A percentile compares a stretch with the other conserved stretches of the same genome.
Conservation (phyloP, 1,140 invertebrate genomes). For the Neuroterus valhalla region DNA sequence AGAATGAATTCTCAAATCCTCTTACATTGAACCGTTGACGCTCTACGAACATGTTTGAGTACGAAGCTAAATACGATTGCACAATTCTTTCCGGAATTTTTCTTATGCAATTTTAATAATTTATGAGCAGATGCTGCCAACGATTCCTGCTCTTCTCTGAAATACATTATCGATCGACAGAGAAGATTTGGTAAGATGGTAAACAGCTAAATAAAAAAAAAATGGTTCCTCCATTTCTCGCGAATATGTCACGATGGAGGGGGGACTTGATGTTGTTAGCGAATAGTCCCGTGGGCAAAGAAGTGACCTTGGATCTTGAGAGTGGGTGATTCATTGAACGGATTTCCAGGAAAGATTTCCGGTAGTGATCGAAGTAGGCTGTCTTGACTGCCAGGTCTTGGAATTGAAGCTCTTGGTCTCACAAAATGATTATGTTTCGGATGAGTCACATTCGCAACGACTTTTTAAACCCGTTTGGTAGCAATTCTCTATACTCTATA, state of each 20-base stretch:
- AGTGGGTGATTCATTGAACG: constrained; percentile 47
- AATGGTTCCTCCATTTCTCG: background rate
- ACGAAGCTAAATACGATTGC: too few species aligned
- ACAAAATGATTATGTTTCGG: constrained; percentile 15
- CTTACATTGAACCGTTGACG: too few species aligned
- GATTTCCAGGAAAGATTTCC: constrained; percentile 50
- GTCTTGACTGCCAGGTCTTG: constrained; percentile 38
- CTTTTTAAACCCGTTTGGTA: background rate
- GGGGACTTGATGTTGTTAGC: background rate
- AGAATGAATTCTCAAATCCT: too few species aligned
- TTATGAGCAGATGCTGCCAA: too few species aligned
- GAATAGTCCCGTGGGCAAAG: constrained; percentile 44
- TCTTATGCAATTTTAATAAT: too few species aligned
- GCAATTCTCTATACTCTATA: too few species aligned
- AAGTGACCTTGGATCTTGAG: constrained; percentile 51
- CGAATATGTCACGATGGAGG: background rate
- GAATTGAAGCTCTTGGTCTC: constrained; percentile 34
- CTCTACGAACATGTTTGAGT: too few species aligned
- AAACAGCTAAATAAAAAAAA: too few species aligned
- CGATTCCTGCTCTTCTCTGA: too few species aligned
- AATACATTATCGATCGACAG: too few species aligned
- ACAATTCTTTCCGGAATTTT: too few species aligned
- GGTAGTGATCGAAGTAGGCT: constrained; percentile 44
- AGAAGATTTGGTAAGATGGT: too few species aligned
- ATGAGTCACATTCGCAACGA: constrained; percentile 14